phyloP scores from a whole-genome alignment of 1,140 invertebrate genomes.

The Daktulosphaira vitifoliae region DNA sequence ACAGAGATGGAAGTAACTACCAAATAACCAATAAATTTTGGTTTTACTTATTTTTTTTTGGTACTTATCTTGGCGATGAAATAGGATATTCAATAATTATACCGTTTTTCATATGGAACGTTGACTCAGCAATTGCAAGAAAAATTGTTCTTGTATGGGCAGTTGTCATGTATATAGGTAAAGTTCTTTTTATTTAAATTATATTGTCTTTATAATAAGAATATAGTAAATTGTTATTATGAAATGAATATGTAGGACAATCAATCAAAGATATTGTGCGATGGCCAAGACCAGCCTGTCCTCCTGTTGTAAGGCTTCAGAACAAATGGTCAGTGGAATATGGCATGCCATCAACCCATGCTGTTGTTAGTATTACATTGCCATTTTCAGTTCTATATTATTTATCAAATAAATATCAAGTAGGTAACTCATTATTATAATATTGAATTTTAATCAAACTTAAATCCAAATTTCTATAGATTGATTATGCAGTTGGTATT shows the following conservation, averaged over 20 bases:
- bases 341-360: constrained; percentile 90
- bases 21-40: constrained; percentile 67
- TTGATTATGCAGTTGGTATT: constrained; percentile 45
- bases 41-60: constrained; percentile 77
- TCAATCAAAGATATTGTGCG: constrained; percentile 76
- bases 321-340: constrained; percentile 81
- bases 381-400: constrained; percentile 75
- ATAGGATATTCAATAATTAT: constrained; percentile 80
- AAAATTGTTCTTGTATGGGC: constrained; percentile 75
- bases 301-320: constrained; percentile 72
- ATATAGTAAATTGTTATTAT: not conserved
- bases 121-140: constrained; percentile 71
- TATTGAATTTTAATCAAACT: not conserved
- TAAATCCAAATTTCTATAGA: constrained; percentile 42
- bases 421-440: constrained; percentile 33
- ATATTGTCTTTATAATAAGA: not conserved
- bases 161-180: constrained; percentile 74
- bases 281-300: constrained; percentile 71
- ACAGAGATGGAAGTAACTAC: constrained; percentile 42
- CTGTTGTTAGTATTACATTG: constrained; percentile 78
- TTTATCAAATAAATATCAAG: constrained; percentile 68
- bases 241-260: constrained; percentile 73
- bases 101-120: constrained; percentile 87
- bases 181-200: not conserved
- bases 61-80: constrained; percentile 78